These are phyloP conservation scores for Mohoua ochrocephala DNA, from an alignment of 2,113 vertebrate genomes.

Conservation along the genomic window DNA sequence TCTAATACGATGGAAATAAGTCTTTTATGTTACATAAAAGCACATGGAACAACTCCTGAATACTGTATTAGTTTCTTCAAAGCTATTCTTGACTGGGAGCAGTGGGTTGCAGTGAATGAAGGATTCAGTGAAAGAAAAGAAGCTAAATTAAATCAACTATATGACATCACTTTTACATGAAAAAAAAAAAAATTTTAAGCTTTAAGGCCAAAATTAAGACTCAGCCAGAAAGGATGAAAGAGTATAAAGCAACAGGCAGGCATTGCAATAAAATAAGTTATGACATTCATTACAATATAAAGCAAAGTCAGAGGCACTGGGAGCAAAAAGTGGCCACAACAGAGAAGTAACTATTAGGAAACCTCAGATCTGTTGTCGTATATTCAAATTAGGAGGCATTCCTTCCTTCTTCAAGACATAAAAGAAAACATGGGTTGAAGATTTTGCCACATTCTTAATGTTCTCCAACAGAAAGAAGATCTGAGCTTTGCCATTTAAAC, in stretches of 20 bases:
- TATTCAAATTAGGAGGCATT: not conserved
- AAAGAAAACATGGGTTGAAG: not conserved
- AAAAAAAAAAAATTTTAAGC: not conserved
- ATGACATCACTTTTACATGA: not conserved
- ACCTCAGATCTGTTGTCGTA: not conserved
- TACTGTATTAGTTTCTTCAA: not conserved
- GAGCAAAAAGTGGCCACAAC: not conserved
- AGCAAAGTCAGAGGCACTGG: not conserved
- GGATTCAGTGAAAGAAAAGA: not conserved
- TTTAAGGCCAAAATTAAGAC: not conserved
- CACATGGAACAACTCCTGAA: not conserved
- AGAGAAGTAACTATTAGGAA: not conserved
- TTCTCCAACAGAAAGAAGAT: not conserved
- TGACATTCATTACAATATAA: not conserved
- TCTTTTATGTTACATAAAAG: not conserved
- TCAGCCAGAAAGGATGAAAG: not conserved
- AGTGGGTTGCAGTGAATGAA: not conserved
- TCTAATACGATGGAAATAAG: not conserved
- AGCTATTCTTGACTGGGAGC: not conserved
- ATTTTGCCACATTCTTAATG: not conserved
- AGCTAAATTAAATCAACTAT: not conserved
- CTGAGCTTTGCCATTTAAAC: not conserved
- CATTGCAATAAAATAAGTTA: not conserved
- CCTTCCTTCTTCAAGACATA: not conserved
- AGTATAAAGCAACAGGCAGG: not conserved